Base-by-base conservation (phyloP, 1,140 invertebrate species). In the Acarapis woodi region DNA sequence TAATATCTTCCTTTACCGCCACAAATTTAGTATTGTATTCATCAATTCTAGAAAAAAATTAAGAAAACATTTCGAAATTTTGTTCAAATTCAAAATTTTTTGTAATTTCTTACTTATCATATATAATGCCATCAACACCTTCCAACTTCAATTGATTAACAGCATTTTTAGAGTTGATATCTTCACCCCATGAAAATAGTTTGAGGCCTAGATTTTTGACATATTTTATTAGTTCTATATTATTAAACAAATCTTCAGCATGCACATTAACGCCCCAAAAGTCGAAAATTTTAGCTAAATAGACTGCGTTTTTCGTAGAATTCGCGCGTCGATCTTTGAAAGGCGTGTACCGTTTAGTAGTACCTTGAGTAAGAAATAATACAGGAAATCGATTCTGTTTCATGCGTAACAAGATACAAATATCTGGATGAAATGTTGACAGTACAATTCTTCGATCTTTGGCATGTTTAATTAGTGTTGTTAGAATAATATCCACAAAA, bases 341-440 rank as follows among this genome's bases (percentile, higher is more conserved):
- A 53, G 85, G 90, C 25, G 68, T 65, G 28, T 68, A 64, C 42
- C 70, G 71, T 4, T 61, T 54, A 2, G 75, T 77, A 9, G 73
- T 55, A 2, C 83, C 83, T 59, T 83, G 65, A 0, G 80, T 87
- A 31, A 94, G 56, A 51, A 90, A 88, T 57, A 93, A 68, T 0
- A 88, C 74, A 1, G 85, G 83, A 61, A 87, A 93, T 46, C 73
- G 74, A 53, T 88, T 90, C 59, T 93, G 85, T 49, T 93, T 94
- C 38, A 74, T 57, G 24, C 76, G 64, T 32, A 88, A 8, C 42
- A 43, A 15, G 19, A 30, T 15, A 39, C 42, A 44, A 18, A 44
- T 19, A 24, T 44, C 40, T 0, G 83, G 78, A 59, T 93, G 79
- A 54, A 94, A 94, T 47, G 76, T 80, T 0, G 80, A 87, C 45